Evolutionary conservation across 2,113 vertebrate species (phyloP).

Genomic region (Brachypteracias leptosomus): DNA sequence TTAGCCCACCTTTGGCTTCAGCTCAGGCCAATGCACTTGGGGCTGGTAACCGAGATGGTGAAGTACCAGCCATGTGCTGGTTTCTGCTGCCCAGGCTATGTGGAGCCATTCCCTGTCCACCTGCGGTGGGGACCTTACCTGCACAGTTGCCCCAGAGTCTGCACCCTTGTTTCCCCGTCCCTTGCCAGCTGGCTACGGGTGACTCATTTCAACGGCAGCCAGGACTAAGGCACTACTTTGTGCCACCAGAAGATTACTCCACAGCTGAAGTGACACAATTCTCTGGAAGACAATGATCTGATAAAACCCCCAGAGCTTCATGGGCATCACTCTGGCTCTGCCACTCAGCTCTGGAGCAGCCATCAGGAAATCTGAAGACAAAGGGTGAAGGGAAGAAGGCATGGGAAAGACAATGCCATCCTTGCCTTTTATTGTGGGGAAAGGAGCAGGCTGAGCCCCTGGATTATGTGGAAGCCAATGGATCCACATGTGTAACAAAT

Average conservation of each 20-base stretch:
- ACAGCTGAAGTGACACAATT: conserved; percentile 2
- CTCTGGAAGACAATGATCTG: background rate
- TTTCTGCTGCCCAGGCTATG: background rate
- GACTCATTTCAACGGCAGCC: background rate
- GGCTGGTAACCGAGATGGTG: fast-evolving
- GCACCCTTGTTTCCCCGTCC: background rate
- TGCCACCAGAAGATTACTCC: background rate
- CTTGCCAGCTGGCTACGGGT: background rate
- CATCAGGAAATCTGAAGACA: background rate
- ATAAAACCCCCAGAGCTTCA: background rate
- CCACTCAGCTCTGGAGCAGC: background rate
- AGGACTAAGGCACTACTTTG: background rate
- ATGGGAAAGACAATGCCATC: background rate
- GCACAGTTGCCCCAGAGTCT: background rate
- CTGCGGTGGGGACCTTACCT: background rate
- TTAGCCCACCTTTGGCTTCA: background rate
- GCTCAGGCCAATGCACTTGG: background rate
- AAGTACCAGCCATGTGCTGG: background rate
- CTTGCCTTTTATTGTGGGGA: background rate
- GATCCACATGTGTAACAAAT: background rate
- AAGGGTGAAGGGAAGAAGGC: background rate
- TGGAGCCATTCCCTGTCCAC: background rate
- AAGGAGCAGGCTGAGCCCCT: background rate
- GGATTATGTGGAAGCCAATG: background rate
- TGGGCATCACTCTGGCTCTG: fast-evolving